Evolutionary conservation across 2,113 vertebrate genomes (phyloP).

Genomic region (Podarcis raffonei): DNA sequence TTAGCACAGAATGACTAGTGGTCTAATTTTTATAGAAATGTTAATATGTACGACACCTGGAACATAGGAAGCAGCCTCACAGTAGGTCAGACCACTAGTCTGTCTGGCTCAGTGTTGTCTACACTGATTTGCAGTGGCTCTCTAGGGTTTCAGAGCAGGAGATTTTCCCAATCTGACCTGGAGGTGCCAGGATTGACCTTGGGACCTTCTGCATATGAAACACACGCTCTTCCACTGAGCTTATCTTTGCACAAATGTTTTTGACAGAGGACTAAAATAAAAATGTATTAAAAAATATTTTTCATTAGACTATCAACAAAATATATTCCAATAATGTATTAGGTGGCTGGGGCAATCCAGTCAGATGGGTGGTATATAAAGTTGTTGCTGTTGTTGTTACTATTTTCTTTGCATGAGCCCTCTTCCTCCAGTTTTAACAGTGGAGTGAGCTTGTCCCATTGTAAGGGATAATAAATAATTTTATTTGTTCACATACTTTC

Average conservation of each 20-base stretch:
- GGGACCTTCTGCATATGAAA: background rate
- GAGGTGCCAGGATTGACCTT: background rate
- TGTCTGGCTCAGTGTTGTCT: background rate
- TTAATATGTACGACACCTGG: background rate
- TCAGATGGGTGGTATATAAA: no score
- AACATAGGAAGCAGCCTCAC: background rate
- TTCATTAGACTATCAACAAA: background rate
- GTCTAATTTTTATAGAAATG: background rate
- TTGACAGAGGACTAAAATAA: background rate
- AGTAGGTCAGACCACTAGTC: background rate
- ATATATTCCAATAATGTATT: background rate
- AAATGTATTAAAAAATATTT: background rate
- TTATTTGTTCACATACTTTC: background rate
- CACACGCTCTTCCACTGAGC: background rate
- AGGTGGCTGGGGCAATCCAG: background rate
- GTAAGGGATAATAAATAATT: background rate
- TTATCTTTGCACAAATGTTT: background rate
- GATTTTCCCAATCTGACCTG: background rate
- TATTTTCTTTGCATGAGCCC: background rate
- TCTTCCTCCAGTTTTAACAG: background rate
- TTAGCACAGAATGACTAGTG: background rate
- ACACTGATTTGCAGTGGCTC: background rate
- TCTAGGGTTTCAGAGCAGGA: background rate
- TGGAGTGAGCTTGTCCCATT: background rate
- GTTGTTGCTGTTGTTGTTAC: no score